These are phyloP conservation scores for Pungitius pungitius DNA, from an alignment of 2,113 vertebrate species.

Conservation along the genomic window DNA sequence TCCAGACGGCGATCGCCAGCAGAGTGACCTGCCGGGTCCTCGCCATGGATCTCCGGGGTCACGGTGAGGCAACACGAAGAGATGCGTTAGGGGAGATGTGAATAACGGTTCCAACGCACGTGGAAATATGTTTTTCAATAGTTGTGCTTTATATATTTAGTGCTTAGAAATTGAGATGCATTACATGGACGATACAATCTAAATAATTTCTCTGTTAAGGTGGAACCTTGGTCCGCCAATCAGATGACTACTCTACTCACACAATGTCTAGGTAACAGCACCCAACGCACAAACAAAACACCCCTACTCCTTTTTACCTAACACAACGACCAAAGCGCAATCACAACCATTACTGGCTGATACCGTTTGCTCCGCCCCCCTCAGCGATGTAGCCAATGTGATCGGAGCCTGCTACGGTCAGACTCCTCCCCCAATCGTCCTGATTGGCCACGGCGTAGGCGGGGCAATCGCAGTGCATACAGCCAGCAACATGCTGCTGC, in stretches of 20 bases:
- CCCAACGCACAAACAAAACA: not conserved
- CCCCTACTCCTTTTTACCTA: not conserved
- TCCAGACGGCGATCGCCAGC: conserved; percentile 67
- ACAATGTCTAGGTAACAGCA: conserved; percentile 74
- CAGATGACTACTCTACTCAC: conserved; percentile 74
- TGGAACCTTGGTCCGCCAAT: conserved; percentile 63
- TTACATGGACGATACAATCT: not conserved
- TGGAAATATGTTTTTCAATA: not conserved
- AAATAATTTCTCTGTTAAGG: conserved; percentile 37
- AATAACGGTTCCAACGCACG: too few species aligned
- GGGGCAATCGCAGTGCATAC: conserved; percentile 75
- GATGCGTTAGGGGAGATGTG: not conserved
- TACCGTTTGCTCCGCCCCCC: not conserved
- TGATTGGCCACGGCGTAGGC: conserved; percentile 76
- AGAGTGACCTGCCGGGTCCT: conserved; percentile 73
- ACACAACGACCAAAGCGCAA: too few species aligned
- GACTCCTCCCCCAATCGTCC: conserved; percentile 68
- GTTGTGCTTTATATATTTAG: not conserved
- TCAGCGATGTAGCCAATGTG: conserved; percentile 76
- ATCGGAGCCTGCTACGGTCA: conserved; percentile 71
- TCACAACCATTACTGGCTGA: not conserved
- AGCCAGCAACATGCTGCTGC: conserved; percentile 58
- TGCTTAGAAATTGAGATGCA: not conserved
- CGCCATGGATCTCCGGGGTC: conserved; percentile 77
- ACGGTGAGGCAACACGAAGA: conserved; percentile 60